Evolutionary conservation across 2,888 invertebrate species (phyloP).

Genomic region (Campoplex capitator): DNA sequence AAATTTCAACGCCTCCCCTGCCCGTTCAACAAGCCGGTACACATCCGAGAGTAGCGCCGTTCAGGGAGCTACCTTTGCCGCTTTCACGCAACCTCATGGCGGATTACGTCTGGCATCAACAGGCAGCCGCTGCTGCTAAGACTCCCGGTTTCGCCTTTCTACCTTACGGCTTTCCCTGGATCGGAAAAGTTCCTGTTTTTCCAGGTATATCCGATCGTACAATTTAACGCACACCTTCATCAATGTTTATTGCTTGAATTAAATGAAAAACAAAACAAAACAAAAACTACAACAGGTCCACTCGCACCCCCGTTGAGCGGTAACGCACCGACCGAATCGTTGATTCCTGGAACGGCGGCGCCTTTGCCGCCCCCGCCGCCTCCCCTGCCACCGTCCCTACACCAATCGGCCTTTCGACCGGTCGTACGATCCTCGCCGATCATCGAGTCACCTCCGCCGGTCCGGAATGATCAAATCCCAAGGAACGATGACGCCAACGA

Average conservation of each 20-base stretch:
- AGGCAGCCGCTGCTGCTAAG: constrained; percentile 80
- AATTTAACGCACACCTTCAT: not conserved
- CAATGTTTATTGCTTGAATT: not conserved
- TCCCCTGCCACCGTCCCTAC: constrained; percentile 73
- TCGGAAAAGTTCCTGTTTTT: constrained; percentile 86
- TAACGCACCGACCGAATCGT: constrained; percentile 78
- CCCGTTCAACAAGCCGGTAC: constrained; percentile 79
- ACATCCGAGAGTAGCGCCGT: constrained; percentile 86
- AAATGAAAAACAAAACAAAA: too few species aligned
- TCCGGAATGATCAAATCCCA: constrained; percentile 78
- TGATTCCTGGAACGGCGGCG: constrained; percentile 77
- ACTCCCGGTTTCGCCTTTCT: constrained; percentile 87
- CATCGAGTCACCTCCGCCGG: constrained; percentile 75
- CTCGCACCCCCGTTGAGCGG: constrained; percentile 85
- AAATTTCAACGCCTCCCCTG: constrained; percentile 74
- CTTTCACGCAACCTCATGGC: constrained; percentile 88
- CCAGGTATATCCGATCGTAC: constrained; percentile 75
- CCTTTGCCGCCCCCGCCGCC: constrained; percentile 65
- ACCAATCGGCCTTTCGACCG: constrained; percentile 88
- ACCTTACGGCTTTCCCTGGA: constrained; percentile 88
- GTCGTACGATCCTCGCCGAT: constrained; percentile 83
- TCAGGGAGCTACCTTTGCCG: constrained; percentile 86
- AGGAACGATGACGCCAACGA: constrained; percentile 81
- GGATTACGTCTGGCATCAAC: constrained; percentile 91
- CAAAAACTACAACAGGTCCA: constrained; percentile 66